phyloP scores from a whole-genome alignment of 2,113 vertebrate genomes.

The Platysteira castanea region DNA sequence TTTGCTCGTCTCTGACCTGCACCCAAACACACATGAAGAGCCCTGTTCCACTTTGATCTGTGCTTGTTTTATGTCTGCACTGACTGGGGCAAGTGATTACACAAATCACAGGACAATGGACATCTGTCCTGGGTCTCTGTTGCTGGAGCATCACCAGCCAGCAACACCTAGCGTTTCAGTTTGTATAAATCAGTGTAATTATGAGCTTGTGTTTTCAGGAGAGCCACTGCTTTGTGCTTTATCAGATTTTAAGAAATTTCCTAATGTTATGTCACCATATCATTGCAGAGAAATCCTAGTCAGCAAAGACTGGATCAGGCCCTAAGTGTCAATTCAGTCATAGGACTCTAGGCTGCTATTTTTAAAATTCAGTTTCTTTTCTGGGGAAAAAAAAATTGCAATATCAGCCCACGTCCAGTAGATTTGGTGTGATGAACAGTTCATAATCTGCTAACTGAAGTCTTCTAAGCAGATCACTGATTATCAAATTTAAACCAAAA shows the following conservation, averaged over 20 bases:
- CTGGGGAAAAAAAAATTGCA: neutral
- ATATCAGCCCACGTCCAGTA: neutral
- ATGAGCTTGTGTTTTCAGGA: neutral
- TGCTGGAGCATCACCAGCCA: neutral
- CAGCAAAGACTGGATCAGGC: neutral
- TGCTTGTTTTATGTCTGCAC: neutral
- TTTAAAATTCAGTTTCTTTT: neutral
- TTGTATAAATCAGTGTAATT: neutral
- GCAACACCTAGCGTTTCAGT: neutral
- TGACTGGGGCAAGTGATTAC: neutral
- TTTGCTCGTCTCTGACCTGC: neutral
- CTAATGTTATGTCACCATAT: rapidly evolving
- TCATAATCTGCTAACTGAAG: neutral
- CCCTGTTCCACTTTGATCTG: neutral
- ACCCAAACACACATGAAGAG: rapidly evolving
- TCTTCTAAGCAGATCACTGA: neutral
- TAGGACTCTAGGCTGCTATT: neutral
- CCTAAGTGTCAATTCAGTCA: neutral
- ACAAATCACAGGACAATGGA: neutral
- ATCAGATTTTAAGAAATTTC: neutral
- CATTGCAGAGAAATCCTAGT: neutral
- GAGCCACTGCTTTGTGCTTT: neutral
- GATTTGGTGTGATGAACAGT: neutral
- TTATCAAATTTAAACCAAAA: neutral
- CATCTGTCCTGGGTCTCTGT: neutral